Evolutionary conservation across 2,888 invertebrate genomes (phyloP), one percentile per base, ranked within the genome.

Genomic region (Xestia ashworthii): DNA sequence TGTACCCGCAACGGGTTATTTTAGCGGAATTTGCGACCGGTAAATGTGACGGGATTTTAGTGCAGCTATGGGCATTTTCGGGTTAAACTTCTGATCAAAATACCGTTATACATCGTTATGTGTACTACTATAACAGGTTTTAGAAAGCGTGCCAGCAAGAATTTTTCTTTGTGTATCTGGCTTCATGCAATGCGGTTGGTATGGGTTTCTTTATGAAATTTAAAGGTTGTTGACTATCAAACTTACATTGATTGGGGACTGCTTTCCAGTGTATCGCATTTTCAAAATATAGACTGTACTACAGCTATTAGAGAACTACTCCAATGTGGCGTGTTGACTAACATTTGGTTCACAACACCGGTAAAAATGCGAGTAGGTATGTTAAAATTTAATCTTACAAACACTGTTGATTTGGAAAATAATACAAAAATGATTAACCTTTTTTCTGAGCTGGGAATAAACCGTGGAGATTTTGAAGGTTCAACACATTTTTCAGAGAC

Each of bases 31-130:
- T 90, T 88, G 83, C 73, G 80, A 85, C 84, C 87, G 80, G 88
- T 82, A 90, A 88, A 91, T 89, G 89, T 88, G 88, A 89, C 90
- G 80, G 89, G 88, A 88, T 89, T 91, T 90, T 85, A 88, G 87
- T 86, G 82, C 89, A 85, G 81, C 78, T 79, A 84, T 81, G 84
- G 81, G 78, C 83, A 85, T 89, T 88, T 87, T 84, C 79, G 73
- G 81, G 85, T 85, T 86, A 78, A 82, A 82, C 60, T 81, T 90
- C 82, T 65, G 64, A 78, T 76, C 78, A 67, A 78, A 88, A 86
- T 81, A 38, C 79, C 46, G 76, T 73, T 69, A 84, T 77, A 83
- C 71, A 78, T 50, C 48, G 60, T 74, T 74, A 81, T 80, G 79
- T 78, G 66, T 55, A 48, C 58, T 55, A 48, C 58, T 66, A 46